Conservation (phyloP, 2,113 vertebrate genomes). For the Corvus moneduloides region DNA sequence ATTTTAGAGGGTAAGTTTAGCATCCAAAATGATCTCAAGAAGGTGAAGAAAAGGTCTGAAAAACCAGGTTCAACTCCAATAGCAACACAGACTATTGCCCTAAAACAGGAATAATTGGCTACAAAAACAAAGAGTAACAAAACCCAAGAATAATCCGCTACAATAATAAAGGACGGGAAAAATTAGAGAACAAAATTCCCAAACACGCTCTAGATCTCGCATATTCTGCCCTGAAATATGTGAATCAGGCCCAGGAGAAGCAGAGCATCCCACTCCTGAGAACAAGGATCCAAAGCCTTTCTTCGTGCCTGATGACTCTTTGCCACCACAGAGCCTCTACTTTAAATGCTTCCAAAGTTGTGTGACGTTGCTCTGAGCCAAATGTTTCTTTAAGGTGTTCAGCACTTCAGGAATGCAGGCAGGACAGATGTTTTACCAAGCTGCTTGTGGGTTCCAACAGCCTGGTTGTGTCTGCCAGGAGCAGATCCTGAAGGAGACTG, state of each 20-base stretch:
- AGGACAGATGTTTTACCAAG: neutral
- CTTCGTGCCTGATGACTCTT: neutral
- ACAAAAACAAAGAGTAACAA: neutral
- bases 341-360: neutral
- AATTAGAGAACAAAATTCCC: neutral
- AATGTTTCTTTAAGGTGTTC: slow-evolving; percentile 6
- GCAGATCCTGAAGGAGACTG: neutral
- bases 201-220: neutral
- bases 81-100: neutral
- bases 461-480: neutral
- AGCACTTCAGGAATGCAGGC: neutral
- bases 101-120: neutral
- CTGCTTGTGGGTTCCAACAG: neutral
- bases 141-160: neutral
- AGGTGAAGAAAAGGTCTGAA: neutral
- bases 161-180: neutral
- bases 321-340: neutral
- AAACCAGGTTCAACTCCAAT: neutral
- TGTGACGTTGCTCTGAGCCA: neutral
- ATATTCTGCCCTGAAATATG: neutral
- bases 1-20: neutral
- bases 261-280: neutral
- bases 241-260: neutral
- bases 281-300: neutral
- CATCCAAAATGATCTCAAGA: neutral